These are phyloP conservation scores for Lasioglossum malachurum DNA, from an alignment of 2,888 invertebrate species.

Conservation along the genomic window DNA sequence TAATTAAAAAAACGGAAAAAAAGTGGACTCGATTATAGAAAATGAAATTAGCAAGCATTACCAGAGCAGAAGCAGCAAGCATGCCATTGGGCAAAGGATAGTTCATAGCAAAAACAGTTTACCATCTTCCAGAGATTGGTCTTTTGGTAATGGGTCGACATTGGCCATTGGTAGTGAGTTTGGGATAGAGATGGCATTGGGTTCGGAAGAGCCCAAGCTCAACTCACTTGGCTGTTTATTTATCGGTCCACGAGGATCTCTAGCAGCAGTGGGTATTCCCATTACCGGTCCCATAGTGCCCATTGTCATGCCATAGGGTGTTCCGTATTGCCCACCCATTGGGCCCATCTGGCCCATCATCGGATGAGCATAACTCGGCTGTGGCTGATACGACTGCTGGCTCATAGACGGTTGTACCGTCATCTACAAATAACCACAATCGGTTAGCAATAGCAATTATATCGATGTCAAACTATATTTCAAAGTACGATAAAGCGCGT, in stretches of 20 bases:
- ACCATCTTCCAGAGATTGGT: conserved; percentile 84
- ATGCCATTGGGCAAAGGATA: conserved; percentile 85
- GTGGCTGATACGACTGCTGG: conserved; percentile 87
- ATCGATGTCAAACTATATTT: neutral
- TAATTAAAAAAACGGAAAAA: neutral
- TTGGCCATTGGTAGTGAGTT: conserved; percentile 82
- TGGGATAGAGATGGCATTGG: conserved; percentile 82
- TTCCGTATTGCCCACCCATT: conserved; percentile 86
- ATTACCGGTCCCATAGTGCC: conserved; percentile 86
- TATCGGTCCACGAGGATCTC: conserved; percentile 84
- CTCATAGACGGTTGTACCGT: conserved; percentile 91
- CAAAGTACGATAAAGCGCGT: neutral
- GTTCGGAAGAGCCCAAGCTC: conserved; percentile 85
- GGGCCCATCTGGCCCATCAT: conserved; percentile 88
- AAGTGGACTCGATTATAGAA: neutral
- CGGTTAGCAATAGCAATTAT: conserved; percentile 26
- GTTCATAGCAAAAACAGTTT: conserved; percentile 84
- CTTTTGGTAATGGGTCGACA: conserved; percentile 83
- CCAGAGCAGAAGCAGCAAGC: conserved; percentile 75
- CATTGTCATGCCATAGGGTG: conserved; percentile 85
- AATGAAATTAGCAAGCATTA: conserved; percentile 67
- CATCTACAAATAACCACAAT: conserved; percentile 86
- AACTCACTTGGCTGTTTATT: conserved; percentile 90
- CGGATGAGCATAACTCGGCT: conserved; percentile 90
- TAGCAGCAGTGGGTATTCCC: conserved; percentile 83